Conservation (phyloP, 2,113 vertebrate species). For the Calonectris borealis region DNA sequence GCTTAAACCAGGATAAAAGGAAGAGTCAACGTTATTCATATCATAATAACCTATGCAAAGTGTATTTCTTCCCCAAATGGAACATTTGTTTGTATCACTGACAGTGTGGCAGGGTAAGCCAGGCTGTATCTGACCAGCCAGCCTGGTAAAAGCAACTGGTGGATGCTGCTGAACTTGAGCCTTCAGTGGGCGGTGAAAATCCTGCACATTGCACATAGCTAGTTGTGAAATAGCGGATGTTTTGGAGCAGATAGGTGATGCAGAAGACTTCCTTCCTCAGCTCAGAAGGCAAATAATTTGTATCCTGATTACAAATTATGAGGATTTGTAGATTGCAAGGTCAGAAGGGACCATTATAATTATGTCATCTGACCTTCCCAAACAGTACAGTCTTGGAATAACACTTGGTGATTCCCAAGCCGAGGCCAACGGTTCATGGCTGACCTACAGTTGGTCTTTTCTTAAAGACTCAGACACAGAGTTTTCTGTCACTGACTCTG, state of each 20-base stretch:
- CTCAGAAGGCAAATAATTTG: conserved; percentile 52
- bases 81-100: background rate
- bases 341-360: background rate
- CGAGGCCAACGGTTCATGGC: accelerated
- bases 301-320: conserved; percentile 66
- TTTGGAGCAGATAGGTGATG: conserved; percentile 59
- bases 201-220: background rate
- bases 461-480: background rate
- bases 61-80: background rate
- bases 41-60: too few relatives aligned
- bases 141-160: background rate
- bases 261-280: conserved; percentile 64
- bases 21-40: background rate
- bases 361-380: background rate
- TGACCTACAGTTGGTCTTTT: background rate
- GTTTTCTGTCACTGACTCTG: background rate
- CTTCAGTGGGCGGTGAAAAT: background rate
- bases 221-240: conserved; percentile 38
- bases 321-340: conserved; percentile 32
- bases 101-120: accelerated
- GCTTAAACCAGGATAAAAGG: background rate
- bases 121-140: background rate
- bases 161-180: background rate
- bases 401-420: background rate
- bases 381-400: background rate